These are phyloP conservation scores for Pseudotriccus pelzelni DNA, from an alignment of 2,797 vertebrate species.

Conservation along the genomic window DNA sequence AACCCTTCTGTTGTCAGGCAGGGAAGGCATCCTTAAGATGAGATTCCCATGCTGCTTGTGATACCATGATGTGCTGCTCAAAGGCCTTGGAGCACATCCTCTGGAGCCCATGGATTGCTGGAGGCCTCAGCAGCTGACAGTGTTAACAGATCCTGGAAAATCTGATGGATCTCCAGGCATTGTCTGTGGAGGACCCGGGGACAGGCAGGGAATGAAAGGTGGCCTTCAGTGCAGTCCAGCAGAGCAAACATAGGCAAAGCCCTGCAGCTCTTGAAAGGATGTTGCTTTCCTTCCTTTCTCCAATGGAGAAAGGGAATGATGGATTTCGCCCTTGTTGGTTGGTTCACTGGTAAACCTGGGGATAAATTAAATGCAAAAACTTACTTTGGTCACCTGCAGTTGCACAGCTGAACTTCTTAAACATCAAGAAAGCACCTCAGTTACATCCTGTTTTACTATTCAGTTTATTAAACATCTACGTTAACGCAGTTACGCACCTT, in stretches of 20 bases:
- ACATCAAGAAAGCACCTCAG: neutral
- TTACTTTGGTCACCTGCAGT: neutral
- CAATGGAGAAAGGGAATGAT: neutral
- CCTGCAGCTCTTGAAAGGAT: neutral
- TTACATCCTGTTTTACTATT: neutral
- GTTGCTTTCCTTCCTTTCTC: neutral
- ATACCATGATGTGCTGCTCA: neutral
- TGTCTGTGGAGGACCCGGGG: neutral
- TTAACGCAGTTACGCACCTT: neutral
- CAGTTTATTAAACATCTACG: neutral
- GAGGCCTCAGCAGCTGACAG: neutral
- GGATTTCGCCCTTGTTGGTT: neutral
- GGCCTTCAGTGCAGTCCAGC: neutral
- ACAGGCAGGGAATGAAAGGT: accelerated
- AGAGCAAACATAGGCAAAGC: neutral
- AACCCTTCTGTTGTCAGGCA: accelerated
- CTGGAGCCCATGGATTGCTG: neutral
- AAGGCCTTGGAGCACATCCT: neutral
- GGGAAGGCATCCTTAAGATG: neutral
- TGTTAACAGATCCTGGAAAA: neutral
- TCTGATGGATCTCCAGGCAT: accelerated
- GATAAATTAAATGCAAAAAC: neutral
- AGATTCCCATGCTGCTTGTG: neutral
- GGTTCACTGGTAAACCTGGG: neutral
- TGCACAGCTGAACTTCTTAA: neutral